A percentile compares a stretch with the other conserved stretches of the same genome.
These are phyloP conservation scores for Diadophis punctatus DNA, from an alignment of 2,113 vertebrate species.

Conservation along the genomic window DNA sequence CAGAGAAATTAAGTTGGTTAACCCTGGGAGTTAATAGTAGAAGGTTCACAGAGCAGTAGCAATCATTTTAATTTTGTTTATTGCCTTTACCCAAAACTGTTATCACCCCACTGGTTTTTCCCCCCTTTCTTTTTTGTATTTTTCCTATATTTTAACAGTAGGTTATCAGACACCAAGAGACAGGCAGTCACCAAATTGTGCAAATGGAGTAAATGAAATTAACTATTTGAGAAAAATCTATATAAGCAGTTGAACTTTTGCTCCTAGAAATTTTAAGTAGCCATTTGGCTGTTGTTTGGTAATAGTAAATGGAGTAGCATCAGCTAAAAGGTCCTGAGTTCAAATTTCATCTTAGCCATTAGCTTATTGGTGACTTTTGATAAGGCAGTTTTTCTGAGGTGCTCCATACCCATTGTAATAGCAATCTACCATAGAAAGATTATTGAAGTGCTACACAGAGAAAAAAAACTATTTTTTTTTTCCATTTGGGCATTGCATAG, in stretches of 20 bases:
- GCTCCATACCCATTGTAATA: background rate
- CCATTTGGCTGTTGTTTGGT: background rate
- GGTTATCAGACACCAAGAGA: background rate
- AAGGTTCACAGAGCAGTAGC: background rate
- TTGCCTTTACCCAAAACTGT: background rate
- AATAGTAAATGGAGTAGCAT: background rate
- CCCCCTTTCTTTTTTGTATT: background rate
- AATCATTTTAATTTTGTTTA: background rate
- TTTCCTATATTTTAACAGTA: background rate
- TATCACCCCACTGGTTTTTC: background rate
- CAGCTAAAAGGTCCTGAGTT: background rate
- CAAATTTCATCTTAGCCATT: background rate
- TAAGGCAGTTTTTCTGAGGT: background rate
- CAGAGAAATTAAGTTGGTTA: background rate
- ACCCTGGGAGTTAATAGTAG: background rate
- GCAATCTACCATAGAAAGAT: background rate
- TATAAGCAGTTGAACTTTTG: background rate
- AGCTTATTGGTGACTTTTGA: background rate
- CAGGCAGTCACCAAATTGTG: background rate
- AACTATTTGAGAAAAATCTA: background rate
- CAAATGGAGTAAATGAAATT: background rate
- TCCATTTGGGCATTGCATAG: background rate
- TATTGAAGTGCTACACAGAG: background rate
- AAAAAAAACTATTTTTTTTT: too few relatives aligned
- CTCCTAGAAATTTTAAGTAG: background rate